phyloP scores from a whole-genome alignment of 1,140 invertebrate species.

The Zelostemma sp. region DNA sequence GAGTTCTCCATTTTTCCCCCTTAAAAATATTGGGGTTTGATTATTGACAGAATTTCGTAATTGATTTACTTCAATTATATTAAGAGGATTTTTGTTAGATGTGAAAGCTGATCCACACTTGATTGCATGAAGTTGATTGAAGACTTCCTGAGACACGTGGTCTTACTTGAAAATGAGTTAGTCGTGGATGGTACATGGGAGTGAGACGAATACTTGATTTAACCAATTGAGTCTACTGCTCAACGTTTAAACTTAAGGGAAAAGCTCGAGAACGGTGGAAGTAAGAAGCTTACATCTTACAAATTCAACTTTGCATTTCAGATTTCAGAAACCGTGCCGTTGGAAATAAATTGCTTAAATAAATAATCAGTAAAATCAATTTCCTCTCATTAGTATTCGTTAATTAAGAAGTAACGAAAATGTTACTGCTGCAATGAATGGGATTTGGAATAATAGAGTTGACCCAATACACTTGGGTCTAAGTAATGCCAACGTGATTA shows the following conservation, averaged over 20 bases:
- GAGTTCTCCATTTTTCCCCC: background rate
- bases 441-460: too few species aligned
- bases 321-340: too few species aligned
- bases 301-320: too few species aligned
- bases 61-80: conserved; percentile 2
- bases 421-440: too few species aligned
- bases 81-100: background rate
- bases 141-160: background rate
- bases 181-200: background rate
- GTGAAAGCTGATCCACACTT: background rate
- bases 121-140: background rate
- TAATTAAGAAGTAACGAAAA: too few species aligned
- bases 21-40: background rate
- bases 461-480: too few species aligned
- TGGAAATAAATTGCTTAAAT: too few species aligned
- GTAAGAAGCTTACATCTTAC: too few species aligned
- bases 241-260: background rate
- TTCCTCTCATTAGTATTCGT: too few species aligned
- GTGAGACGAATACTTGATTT: background rate
- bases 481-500: too few species aligned
- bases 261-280: background rate
- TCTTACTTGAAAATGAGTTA: background rate
- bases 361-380: too few species aligned
- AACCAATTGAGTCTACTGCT: background rate
- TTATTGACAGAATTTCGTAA: background rate